Base-by-base conservation (phyloP, 2,888 invertebrate species). In the Ophioninae sp. region DNA sequence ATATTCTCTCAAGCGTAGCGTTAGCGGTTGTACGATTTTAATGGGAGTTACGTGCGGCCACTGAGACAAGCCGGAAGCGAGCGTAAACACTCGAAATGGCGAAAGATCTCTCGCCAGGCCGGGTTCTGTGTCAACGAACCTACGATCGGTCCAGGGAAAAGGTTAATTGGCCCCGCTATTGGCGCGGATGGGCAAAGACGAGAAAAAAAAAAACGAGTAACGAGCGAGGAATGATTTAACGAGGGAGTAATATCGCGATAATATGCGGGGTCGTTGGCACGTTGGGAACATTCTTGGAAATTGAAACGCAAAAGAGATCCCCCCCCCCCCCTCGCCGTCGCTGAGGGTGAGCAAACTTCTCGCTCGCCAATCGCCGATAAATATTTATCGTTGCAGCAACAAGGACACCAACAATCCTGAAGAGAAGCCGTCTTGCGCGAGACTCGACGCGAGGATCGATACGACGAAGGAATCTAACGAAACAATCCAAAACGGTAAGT, bases 141-240 rank as follows among this genome's bases (percentile, higher is more conserved):
- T 44, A 39, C 77, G 65, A 56, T 57, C 30, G 44, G 23, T 62
- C 62, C 61, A 73, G 62, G 78, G 86, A 81, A 86, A 86, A 88
- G 86, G 87, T 88, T 88, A 88, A 88, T 88, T 84, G 88, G 85
- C 78, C 86, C 83, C 84, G 77, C 50, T 67, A 77, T 88, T 85
- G 78, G 75, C 75, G 68, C 70, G 79, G 59, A 69, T 44, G 44
- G 68, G 73, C n/a, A 84, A 81, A 81, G 79, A 78, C 2, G 7
- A 77, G 30, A 20, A 67, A 41, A 64, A 56, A 62, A 44, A 17
- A 50, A 37, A 39, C 37, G 39, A 69, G n/a, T 37, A 59, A 61
- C 13, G 68, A 68, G 21, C 74, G 56, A 56, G 57, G n/a, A 72
- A 72, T 79, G 65, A 72, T 79, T 72, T 57, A 79, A 67, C 44